Evolutionary conservation across 2,888 invertebrate genomes (phyloP).

Genomic region (Adineta ricciae): DNA sequence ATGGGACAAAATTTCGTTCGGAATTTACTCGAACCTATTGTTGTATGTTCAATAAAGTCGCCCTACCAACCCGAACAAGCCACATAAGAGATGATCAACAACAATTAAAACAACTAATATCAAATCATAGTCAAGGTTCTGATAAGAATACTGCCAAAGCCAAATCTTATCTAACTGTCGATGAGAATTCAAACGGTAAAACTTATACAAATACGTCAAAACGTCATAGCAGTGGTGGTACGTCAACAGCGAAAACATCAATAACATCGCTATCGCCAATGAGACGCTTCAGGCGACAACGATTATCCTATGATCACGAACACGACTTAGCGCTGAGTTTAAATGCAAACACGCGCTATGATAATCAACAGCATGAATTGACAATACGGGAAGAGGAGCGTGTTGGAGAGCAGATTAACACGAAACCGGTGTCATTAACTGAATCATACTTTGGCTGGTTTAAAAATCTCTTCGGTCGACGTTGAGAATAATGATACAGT

Average conservation of each 20-base stretch:
- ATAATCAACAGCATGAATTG: neutral
- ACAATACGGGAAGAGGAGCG: neutral
- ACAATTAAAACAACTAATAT: neutral
- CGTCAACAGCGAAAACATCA: neutral
- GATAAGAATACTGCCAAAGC: neutral
- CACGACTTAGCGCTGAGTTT: neutral
- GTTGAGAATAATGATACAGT: neutral
- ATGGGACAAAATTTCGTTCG: constrained; percentile 15
- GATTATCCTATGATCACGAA: neutral
- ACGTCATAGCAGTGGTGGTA: neutral
- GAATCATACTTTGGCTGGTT: neutral
- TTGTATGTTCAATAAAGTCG: neutral
- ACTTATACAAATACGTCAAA: neutral
- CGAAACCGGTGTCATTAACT: neutral
- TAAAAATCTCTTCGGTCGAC: neutral
- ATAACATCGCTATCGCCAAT: neutral
- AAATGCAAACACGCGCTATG: neutral
- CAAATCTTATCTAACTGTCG: neutral
- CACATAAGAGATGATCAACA: neutral
- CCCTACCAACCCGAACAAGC: neutral
- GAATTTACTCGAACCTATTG: neutral
- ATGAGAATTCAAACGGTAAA: neutral
- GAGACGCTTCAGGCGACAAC: neutral
- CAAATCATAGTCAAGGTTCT: too few relatives aligned
- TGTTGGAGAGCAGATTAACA: neutral